Evolutionary conservation across 2,888 invertebrate genomes (phyloP), one percentile per base, ranked within the genome.

Genomic region (Cepaea hortensis): DNA sequence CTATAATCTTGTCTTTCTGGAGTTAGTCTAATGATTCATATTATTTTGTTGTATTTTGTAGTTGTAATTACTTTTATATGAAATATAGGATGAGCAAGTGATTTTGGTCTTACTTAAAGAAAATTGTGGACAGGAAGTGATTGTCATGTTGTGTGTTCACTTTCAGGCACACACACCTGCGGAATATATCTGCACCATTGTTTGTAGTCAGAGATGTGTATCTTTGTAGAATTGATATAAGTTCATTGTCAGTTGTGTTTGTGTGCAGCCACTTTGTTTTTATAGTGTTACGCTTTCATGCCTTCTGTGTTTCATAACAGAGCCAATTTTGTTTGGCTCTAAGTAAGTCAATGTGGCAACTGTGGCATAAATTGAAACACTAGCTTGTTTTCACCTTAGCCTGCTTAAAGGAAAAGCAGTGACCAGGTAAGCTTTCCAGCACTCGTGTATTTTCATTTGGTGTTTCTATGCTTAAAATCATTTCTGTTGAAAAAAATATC

Each of bases 351-450:
- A 61, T 55, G n/a, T 68, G 70, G 68, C 48, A n/a, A 48, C 68
- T 48, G 15, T 70, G 68, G 75, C 68, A 82, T 75, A 50, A 62
- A 75, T 61, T 83, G 83, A 79, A 83, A 83, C 77, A 82, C 70
- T 77, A 77, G 88, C 88, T 90, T 90, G 87, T 90, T 88, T 88
- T 88, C 97, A 97, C 96, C 96, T 96, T 96, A 90, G 89, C 88
- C 89, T 89, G 86, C 96, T 97, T 93, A 96, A 96, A 95, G 97
- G 97, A 96, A 96, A 96, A 96, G 96, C 96, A 95, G 95, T 96
- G 95, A 76, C 70, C 83, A 90, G 90, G 90, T 90, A 89, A 96
- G 96, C 90, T 20, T 20, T 48, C 65, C 75, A 55, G 50, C 46
- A 50, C 50, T 83, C 81, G 61, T 81, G 48, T 55, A 61, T 82